A percentile compares a stretch with the other conserved stretches of the same genome.
These are phyloP conservation scores for Manis javanica DNA, from an alignment of 2,797 vertebrate species.

Conservation along the genomic window DNA sequence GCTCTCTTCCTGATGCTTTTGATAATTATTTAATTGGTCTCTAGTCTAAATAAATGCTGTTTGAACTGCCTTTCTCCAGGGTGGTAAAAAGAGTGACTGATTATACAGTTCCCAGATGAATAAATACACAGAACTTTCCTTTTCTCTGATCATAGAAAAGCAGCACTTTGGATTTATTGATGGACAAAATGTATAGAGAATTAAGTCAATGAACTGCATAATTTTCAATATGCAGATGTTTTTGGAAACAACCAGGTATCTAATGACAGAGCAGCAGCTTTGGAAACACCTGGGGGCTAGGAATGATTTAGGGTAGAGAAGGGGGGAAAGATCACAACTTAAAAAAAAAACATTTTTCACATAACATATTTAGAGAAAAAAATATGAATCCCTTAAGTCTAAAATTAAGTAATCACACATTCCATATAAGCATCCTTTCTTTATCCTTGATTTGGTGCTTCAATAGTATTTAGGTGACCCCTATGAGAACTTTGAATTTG, in stretches of 20 bases:
- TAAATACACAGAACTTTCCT: neutral
- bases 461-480: neutral
- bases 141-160: slow-evolving; percentile 21
- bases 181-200: neutral
- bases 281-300: neutral
- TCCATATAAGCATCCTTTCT: neutral
- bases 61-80: slow-evolving; percentile 41
- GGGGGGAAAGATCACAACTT: neutral
- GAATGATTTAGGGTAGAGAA: neutral
- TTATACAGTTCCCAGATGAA: slow-evolving; percentile 19
- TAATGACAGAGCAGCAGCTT: slow-evolving; percentile 1
- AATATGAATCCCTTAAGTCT: neutral
- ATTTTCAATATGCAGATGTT: neutral
- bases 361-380: neutral
- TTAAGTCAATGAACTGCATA: neutral
- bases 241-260: neutral
- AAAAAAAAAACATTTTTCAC: neutral
- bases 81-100: neutral
- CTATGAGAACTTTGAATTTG: neutral
- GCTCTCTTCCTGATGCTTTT: slow-evolving; percentile 53
- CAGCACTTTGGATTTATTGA: neutral
- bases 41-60: slow-evolving; percentile 56
- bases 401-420: neutral
- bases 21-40: slow-evolving; percentile 74
- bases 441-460: neutral